Evolutionary conservation across 2,888 invertebrate species (phyloP).

Genomic region (Lottia scabra): DNA sequence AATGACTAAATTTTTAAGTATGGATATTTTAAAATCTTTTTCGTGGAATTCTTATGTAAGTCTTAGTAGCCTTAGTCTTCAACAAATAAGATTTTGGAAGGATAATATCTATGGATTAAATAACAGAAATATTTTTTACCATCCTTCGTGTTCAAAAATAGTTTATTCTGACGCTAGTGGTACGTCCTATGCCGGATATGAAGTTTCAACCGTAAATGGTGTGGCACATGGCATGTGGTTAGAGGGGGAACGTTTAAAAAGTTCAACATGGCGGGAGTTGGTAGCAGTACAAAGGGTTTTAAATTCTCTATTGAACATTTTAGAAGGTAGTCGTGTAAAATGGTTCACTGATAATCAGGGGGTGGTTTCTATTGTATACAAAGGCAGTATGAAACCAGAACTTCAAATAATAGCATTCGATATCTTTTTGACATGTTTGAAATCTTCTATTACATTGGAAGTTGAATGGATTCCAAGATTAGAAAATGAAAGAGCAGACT

Average conservation of each 20-base stretch:
- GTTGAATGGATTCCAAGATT: neutral
- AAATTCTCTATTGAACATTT: neutral
- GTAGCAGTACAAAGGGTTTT: neutral
- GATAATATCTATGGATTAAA: constrained; percentile 13
- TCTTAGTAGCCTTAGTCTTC: constrained; percentile 13
- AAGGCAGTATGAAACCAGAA: neutral
- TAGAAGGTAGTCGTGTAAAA: neutral
- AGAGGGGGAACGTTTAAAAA: neutral
- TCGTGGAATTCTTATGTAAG: constrained; percentile 20
- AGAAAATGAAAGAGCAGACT: neutral
- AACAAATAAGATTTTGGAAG: constrained; percentile 19
- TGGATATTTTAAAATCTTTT: constrained; percentile 12
- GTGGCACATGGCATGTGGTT: neutral
- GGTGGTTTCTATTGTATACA: too few species aligned
- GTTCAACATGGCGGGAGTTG: neutral
- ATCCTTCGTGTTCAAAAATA: too few species aligned
- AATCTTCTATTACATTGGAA: neutral
- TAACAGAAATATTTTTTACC: constrained; percentile 14
- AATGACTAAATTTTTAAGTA: constrained; percentile 23
- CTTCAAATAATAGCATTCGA: neutral
- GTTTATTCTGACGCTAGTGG: too few species aligned
- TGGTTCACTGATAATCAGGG: too few species aligned
- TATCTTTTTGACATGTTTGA: neutral
- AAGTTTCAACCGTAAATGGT: neutral
- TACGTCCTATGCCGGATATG: neutral